These are phyloP conservation scores for Mythimna ferrago DNA, from an alignment of 2,888 invertebrate species.

Conservation along the genomic window DNA sequence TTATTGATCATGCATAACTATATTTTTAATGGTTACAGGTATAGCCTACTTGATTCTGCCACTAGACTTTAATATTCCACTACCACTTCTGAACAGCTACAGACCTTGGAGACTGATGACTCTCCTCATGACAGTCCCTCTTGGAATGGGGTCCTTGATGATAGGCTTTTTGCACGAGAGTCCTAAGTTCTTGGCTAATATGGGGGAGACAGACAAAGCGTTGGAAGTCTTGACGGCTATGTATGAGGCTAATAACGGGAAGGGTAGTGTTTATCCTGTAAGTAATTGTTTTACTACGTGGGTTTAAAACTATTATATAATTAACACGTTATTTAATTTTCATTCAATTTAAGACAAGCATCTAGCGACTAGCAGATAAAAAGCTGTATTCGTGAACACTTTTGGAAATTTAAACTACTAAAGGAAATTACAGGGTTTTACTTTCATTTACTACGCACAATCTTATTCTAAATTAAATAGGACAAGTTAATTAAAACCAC, in stretches of 20 bases:
- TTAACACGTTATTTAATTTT: too few species aligned
- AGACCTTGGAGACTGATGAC: conserved; percentile 93
- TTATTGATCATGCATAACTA: too few species aligned
- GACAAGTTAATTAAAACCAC: too few species aligned
- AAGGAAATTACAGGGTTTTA: too few species aligned
- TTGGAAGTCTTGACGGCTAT: conserved; percentile 71
- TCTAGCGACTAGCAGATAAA: too few species aligned
- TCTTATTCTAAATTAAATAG: too few species aligned
- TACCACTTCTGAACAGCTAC: conserved; percentile 80
- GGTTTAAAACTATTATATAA: too few species aligned
- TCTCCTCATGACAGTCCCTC: conserved; percentile 70
- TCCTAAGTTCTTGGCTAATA: conserved; percentile 92
- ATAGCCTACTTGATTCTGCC: conserved; percentile 56
- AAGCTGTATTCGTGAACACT: too few species aligned
- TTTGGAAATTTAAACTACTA: too few species aligned
- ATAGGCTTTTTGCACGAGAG: conserved; percentile 92
- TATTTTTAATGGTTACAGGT: conserved; percentile 28
- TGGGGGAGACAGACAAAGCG: conserved; percentile 89
- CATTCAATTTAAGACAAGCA: too few species aligned
- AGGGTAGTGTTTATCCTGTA: conserved; percentile 56
- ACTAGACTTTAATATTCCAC: conserved; percentile 70
- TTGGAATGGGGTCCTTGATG: conserved; percentile 85
- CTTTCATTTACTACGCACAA: too few species aligned
- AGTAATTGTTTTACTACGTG: conserved; percentile 4
- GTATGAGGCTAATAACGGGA: conserved; percentile 53